Percentiles rank a stretch among this genome's conserved stretches.
Conservation (phyloP, 92 coral and sea anemone species). For the Bergia sp. region DNA sequence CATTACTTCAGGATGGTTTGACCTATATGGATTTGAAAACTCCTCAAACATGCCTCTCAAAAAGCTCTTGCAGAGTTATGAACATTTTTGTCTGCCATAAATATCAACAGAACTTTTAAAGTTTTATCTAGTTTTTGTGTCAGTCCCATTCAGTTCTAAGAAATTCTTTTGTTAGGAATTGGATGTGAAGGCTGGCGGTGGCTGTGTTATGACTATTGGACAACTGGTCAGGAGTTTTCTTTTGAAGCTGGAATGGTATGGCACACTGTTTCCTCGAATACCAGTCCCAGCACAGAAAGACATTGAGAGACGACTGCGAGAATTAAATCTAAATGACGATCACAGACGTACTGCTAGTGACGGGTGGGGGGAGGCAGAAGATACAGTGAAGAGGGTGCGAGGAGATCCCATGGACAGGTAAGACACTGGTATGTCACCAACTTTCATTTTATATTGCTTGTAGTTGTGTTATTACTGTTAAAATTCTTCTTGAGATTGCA, state of each 20-base stretch:
- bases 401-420: conserved; percentile 47
- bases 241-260: conserved; percentile 96
- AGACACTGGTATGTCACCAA: conserved; percentile 43
- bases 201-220: conserved; percentile 94
- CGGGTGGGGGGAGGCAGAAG: conserved; percentile 90
- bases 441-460: background rate
- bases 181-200: conserved; percentile 97
- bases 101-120: no score
- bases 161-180: conserved; percentile 65
- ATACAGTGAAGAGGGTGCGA: conserved; percentile 65
- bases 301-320: conserved; percentile 69
- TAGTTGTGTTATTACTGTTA: background rate
- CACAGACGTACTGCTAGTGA: conserved; percentile 90
- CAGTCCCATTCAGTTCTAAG: background rate
- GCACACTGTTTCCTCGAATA: conserved; percentile 95
- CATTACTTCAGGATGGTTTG: no score
- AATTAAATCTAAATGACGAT: conserved; percentile 86
- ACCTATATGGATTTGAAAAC: no score
- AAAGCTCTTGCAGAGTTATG: background rate
- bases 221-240: conserved; percentile 96
- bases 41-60: background rate
- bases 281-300: conserved; percentile 97
- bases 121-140: background rate
- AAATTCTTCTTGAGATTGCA: background rate
- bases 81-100: no score